phyloP scores from a whole-genome alignment of 2,797 vertebrate genomes.

The Hipposideros larvatus region DNA sequence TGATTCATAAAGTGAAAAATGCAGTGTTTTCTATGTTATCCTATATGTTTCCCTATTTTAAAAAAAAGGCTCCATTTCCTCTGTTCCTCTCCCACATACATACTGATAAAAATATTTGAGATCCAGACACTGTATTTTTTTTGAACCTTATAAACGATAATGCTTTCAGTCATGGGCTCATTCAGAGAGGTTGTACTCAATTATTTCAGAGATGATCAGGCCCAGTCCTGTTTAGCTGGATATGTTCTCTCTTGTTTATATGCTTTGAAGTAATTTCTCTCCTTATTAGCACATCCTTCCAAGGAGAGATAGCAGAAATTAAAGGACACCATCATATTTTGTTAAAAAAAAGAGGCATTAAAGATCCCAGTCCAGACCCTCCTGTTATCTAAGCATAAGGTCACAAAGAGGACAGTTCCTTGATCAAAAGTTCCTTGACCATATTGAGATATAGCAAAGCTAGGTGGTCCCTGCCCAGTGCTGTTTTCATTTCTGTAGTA shows the following conservation, averaged over 20 bases:
- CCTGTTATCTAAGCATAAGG: background rate
- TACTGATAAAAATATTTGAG: slow-evolving; percentile 10
- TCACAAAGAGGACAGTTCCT: background rate
- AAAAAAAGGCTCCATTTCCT: background rate
- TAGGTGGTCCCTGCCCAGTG: background rate
- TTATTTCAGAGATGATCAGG: background rate
- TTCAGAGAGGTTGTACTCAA: background rate
- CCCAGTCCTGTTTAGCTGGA: background rate
- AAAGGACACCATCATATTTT: slow-evolving; percentile 27
- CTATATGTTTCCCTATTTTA: background rate
- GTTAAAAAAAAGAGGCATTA: background rate
- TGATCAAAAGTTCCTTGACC: background rate
- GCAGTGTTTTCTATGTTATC: background rate
- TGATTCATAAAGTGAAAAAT: slow-evolving; percentile 26
- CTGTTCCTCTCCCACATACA: background rate
- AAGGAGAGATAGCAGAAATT: slow-evolving; percentile 40
- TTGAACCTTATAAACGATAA: background rate
- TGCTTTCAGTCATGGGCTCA: background rate
- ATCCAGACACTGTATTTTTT: background rate
- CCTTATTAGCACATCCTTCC: background rate
- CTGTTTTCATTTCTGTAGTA: background rate
- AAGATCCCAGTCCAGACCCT: background rate
- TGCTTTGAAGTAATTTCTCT: slow-evolving; percentile 30
- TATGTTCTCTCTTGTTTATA: slow-evolving; percentile 11
- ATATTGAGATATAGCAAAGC: background rate